Conservation (phyloP, 1,140 invertebrate genomes). For the Orchestia grillus region DNA sequence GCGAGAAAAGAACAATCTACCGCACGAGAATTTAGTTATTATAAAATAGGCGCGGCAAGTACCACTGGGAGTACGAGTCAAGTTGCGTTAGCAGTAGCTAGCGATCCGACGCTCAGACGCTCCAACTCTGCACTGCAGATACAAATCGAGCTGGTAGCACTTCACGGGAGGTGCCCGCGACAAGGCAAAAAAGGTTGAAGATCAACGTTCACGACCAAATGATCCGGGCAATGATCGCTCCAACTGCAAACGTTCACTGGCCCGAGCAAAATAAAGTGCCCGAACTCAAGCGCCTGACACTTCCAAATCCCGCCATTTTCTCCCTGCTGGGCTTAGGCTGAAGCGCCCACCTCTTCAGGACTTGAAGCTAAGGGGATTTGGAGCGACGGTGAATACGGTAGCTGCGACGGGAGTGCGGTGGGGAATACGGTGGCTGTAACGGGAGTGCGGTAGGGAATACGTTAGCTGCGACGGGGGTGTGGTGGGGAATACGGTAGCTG, state of each 20-base stretch:
- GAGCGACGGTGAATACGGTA: neutral
- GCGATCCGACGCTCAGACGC: neutral
- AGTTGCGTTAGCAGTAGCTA: neutral
- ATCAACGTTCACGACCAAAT: neutral
- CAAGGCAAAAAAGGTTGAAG: neutral
- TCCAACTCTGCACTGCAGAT: neutral
- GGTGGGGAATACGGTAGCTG: neutral
- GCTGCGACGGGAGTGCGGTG: neutral
- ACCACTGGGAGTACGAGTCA: neutral
- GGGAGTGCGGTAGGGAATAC: neutral
- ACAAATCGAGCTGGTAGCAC: neutral
- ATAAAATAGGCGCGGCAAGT: neutral
- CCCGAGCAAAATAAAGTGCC: slow-evolving; percentile 13
- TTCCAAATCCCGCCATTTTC: slow-evolving; percentile 28
- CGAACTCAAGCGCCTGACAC: slow-evolving; percentile 8
- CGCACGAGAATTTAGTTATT: neutral
- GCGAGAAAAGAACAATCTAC: too few species aligned
- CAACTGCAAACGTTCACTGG: neutral
- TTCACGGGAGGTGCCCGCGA: neutral
- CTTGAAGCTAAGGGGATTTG: neutral
- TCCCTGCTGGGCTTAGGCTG: neutral
- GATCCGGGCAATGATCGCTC: neutral
- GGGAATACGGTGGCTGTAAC: neutral
- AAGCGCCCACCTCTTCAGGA: neutral
- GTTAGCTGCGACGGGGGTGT: neutral